phyloP scores from a whole-genome alignment of 2,113 vertebrate species.

The Pedetes capensis region DNA sequence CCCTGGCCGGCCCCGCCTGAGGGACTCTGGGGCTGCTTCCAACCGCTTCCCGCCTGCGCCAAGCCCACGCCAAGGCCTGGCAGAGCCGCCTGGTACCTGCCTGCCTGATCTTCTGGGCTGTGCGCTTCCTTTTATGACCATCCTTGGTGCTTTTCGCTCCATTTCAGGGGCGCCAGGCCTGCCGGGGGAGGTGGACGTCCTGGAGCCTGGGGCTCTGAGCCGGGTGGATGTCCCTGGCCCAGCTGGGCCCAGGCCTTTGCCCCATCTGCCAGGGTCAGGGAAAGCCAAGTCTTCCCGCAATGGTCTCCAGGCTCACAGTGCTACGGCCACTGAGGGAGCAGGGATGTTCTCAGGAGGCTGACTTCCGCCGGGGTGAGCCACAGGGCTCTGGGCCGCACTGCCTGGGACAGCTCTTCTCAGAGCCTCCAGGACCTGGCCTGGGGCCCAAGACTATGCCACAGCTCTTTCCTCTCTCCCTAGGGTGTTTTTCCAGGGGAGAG shows the following conservation, averaged over 20 bases:
- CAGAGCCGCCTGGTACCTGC: accelerated
- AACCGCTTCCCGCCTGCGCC: constrained; percentile 49
- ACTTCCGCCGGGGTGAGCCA: neutral
- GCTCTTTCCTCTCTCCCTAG: neutral
- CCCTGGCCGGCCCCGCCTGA: neutral
- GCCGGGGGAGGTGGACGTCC: neutral
- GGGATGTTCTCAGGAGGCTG: neutral
- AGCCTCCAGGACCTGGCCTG: neutral
- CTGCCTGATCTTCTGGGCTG: constrained; percentile 8
- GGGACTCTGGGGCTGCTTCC: constrained; percentile 67
- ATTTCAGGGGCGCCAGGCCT: too few species aligned
- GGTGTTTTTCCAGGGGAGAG: neutral
- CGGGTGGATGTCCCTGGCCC: neutral
- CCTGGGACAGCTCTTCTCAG: accelerated
- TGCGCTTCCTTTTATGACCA: constrained; percentile 65
- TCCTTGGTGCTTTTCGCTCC: neutral
- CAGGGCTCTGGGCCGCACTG: neutral
- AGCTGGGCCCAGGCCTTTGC: neutral
- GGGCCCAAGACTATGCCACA: neutral
- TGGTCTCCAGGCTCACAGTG: neutral
- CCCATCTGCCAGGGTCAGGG: neutral
- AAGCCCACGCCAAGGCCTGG: neutral
- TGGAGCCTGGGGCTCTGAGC: neutral
- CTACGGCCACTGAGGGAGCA: too few species aligned
- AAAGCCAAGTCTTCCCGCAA: neutral